Percentiles rank a stretch among this genome's conserved stretches.
These are phyloP conservation scores for Rhagonycha fulva DNA, from an alignment of 2,888 invertebrate species.

Conservation along the genomic window DNA sequence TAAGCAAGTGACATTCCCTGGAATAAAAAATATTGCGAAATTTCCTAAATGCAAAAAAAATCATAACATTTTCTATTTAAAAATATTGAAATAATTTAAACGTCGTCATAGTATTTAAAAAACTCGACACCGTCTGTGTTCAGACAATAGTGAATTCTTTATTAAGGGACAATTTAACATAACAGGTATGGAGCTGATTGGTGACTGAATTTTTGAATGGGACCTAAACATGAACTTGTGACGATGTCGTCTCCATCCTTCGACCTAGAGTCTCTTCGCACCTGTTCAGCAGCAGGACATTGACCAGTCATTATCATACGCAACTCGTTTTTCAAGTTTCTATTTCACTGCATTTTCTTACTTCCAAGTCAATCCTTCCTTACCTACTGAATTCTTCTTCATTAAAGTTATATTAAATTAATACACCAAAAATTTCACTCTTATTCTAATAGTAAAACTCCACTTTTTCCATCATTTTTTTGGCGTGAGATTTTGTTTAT, in stretches of 20 bases:
- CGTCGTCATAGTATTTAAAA: neutral
- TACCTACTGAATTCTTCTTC: neutral
- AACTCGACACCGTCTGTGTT: conserved; percentile 1
- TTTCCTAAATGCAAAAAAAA: too few relatives aligned
- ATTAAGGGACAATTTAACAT: conserved; percentile 31
- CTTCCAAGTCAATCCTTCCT: conserved; percentile 22
- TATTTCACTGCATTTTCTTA: conserved; percentile 45
- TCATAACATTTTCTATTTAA: too few relatives aligned
- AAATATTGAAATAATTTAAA: too few relatives aligned
- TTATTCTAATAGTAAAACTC: neutral
- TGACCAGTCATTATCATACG: conserved; percentile 54
- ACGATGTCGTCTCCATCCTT: conserved; percentile 25
- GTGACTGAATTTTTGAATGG: conserved; percentile 34
- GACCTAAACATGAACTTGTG: conserved; percentile 24
- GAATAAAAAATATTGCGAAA: too few relatives aligned
- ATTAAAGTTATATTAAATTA: neutral
- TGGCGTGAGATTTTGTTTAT: neutral
- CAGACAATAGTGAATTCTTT: conserved; percentile 13
- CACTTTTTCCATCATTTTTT: neutral
- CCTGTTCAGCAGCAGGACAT: conserved; percentile 51
- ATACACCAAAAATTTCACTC: neutral
- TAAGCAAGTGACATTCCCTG: too few relatives aligned
- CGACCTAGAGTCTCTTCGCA: conserved; percentile 52
- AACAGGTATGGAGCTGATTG: conserved; percentile 32
- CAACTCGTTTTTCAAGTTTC: conserved; percentile 56